Percentiles rank a stretch among this genome's conserved stretches.
phyloP scores from a whole-genome alignment of 2,888 invertebrate species.

The Ectobius pallidus region DNA sequence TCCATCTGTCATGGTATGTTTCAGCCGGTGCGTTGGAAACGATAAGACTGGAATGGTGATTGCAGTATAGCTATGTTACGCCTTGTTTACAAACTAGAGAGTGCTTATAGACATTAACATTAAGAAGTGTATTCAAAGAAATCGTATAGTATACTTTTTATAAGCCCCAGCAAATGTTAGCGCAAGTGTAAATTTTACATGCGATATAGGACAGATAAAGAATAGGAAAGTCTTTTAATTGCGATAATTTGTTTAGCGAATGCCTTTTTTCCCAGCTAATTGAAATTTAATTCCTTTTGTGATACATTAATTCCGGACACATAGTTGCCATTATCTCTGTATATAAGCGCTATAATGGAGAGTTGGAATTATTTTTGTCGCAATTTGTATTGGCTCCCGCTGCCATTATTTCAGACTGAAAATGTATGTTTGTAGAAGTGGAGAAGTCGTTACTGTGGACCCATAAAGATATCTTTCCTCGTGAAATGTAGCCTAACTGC shows the following conservation, averaged over 20 bases:
- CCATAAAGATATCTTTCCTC: not conserved
- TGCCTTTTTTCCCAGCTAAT: slow-evolving; percentile 18
- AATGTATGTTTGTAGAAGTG: not conserved
- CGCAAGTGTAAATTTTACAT: no score
- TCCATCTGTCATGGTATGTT: no score
- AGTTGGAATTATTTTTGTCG: not conserved
- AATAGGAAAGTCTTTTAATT: not conserved
- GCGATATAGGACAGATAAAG: no score
- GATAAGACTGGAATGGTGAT: no score
- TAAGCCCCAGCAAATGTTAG: no score
- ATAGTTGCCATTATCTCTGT: not conserved
- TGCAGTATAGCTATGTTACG: no score
- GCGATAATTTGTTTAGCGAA: slow-evolving; percentile 15
- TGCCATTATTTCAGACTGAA: not conserved
- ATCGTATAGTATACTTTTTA: no score
- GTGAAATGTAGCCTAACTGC: not conserved
- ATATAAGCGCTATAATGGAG: not conserved
- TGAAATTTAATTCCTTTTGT: slow-evolving; percentile 19
- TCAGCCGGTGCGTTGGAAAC: no score
- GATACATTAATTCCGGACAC: slow-evolving; percentile 9
- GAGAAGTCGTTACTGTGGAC: not conserved
- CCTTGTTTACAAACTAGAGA: no score
- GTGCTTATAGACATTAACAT: no score
- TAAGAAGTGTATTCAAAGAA: no score
- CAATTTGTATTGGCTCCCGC: not conserved